Evolutionary conservation across 2,113 vertebrate genomes (phyloP), one percentile per base, ranked within the genome.

Genomic region (Labeo catla): DNA sequence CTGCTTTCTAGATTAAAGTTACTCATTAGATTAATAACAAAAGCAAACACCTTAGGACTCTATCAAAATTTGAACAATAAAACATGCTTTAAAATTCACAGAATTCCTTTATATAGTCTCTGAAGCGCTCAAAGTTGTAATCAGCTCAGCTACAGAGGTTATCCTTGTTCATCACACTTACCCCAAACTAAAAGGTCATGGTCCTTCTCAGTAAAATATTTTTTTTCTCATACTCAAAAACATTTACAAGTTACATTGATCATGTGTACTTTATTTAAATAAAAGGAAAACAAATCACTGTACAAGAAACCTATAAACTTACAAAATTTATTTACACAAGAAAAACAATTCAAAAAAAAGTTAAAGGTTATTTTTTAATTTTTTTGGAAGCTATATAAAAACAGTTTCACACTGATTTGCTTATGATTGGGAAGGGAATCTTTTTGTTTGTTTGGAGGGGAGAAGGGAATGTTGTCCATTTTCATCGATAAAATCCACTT

Each of bases 231-330:
- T 81, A 81, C 43, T 50, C 43, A 66, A 81, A 66, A 66, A 81
- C 79, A 28, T 65, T 49, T 65, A 81, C 78, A 65, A 66, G 23
- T 50, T 21, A 81, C 4, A 68, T 47, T 50, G 61, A 81, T 66
- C 61, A 49, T 8, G 45, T 81, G 78, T 47, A 50, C 59, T 81
- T 81, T 81, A 81, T 81, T 81, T 66, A 50, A 10, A 81, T 19
- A 49, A 43, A 61, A 61, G 6, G 21, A 57, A 11, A 47, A 8
- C 1, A 63, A 81, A 66, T n/a, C 61, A 66, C 4, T 34, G 45
- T 66, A 81, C 63, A 77, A 52, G 49, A 49, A 49, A 8, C 15
- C 43, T 66, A 34, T 34, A 13, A 23, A 66, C 54, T 61, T 63
- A 63, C 77, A 80, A 66, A 59, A 66, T 47, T 3, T 66, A 28